These are phyloP conservation scores for Atherinosoma microstoma DNA, from an alignment of 2,797 vertebrate genomes.

Conservation along the genomic window DNA sequence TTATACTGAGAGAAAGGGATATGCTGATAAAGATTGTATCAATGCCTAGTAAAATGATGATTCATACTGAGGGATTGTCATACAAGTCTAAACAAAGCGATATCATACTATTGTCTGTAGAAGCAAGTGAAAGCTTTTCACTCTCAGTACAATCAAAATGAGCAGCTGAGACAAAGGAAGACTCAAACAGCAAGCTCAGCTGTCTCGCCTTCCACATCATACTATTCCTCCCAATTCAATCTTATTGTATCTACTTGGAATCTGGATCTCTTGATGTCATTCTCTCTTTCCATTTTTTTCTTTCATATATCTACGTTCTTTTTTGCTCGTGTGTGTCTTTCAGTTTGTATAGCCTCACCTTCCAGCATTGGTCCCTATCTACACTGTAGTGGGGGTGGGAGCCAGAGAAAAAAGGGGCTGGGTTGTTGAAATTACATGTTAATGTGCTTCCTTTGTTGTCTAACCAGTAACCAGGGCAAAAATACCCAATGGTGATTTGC, in stretches of 20 bases:
- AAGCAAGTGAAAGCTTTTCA: constrained; percentile 46
- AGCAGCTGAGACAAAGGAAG: constrained; percentile 53
- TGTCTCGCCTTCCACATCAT: constrained; percentile 44
- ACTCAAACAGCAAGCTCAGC: constrained; percentile 58
- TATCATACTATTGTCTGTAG: constrained; percentile 52
- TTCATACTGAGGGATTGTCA: constrained; percentile 51
- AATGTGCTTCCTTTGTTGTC: constrained; percentile 86
- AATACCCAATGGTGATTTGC: constrained; percentile 84
- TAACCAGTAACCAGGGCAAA: constrained; percentile 85
- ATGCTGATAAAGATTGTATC: constrained; percentile 47
- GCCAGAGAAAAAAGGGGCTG: constrained; percentile 50
- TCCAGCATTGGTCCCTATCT: constrained; percentile 32
- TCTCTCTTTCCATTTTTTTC: constrained; percentile 16
- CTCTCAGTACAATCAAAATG: constrained; percentile 23
- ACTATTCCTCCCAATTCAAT: constrained; percentile 43
- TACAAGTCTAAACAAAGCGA: constrained; percentile 48
- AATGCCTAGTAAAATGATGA: constrained; percentile 40
- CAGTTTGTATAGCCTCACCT: constrained; percentile 35
- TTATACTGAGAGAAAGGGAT: constrained; percentile 28
- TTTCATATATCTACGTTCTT: constrained; percentile 21
- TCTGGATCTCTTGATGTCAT: constrained; percentile 6
- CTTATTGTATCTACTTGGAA: constrained; percentile 24
- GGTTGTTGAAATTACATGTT: constrained; percentile 84
- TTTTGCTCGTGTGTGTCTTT: constrained; percentile 15
- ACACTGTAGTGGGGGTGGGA: constrained; percentile 14